These are phyloP conservation scores for Echiichthys vipera DNA, from an alignment of 2,797 vertebrate species.

Conservation along the genomic window DNA sequence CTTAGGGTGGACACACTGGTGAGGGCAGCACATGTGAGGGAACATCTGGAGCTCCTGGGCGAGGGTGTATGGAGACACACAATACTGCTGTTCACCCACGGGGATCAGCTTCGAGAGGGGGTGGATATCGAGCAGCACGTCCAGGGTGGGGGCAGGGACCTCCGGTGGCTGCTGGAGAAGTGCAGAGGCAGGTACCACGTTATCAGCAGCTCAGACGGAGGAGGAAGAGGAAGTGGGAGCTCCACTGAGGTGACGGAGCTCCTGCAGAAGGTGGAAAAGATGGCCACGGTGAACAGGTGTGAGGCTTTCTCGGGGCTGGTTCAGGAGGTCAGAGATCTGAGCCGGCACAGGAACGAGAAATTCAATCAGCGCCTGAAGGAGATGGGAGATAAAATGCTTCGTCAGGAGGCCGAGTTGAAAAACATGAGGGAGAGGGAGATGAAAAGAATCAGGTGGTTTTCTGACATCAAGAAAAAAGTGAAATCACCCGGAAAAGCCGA, in stretches of 20 bases:
- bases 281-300: slow-evolving; percentile 78
- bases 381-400: slow-evolving; percentile 74
- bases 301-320: slow-evolving; percentile 80
- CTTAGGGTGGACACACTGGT: slow-evolving; percentile 80
- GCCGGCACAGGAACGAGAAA: slow-evolving; percentile 75
- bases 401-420: slow-evolving; percentile 78
- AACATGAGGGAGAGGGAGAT: slow-evolving; percentile 80
- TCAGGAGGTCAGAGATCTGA: slow-evolving; percentile 79
- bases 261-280: slow-evolving; percentile 83
- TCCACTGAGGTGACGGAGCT: slow-evolving; percentile 64
- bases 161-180: slow-evolving; percentile 78
- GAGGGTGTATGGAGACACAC: slow-evolving; percentile 81
- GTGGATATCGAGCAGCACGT: slow-evolving; percentile 82
- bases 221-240: slow-evolving; percentile 29
- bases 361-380: slow-evolving; percentile 79
- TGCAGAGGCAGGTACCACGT: slow-evolving; percentile 80
- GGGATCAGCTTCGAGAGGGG: slow-evolving; percentile 81
- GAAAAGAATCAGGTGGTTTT: slow-evolving; percentile 80
- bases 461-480: slow-evolving; percentile 78
- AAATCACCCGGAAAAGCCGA: slow-evolving; percentile 69
- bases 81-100: slow-evolving; percentile 81
- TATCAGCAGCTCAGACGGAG: slow-evolving; percentile 60
- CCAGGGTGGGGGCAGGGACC: slow-evolving; percentile 77
- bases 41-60: slow-evolving; percentile 81
- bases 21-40: slow-evolving; percentile 60